Conservation (phyloP, 2,797 vertebrate species). For the Cuculus canorus region DNA sequence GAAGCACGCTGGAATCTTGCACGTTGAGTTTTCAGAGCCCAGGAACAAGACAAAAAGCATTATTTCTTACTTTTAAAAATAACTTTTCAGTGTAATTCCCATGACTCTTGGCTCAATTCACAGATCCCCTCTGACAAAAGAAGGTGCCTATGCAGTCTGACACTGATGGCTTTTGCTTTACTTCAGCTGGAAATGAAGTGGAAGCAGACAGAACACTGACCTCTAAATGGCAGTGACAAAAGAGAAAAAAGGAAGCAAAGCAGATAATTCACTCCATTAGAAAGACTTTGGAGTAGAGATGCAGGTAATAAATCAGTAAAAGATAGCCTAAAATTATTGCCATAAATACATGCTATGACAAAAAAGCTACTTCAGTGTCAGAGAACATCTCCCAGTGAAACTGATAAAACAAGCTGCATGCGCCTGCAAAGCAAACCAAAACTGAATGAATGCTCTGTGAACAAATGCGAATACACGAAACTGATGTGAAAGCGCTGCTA, state of each 20-base stretch:
- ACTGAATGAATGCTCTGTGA: background rate
- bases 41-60: background rate
- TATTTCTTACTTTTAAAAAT: background rate
- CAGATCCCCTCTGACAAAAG: background rate
- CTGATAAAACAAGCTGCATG: background rate
- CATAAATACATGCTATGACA: background rate
- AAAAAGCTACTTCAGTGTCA: background rate
- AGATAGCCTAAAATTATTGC: background rate
- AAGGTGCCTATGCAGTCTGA: background rate
- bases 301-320: background rate
- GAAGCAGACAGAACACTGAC: slow-evolving; percentile 28
- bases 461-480: background rate
- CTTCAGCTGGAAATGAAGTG: background rate
- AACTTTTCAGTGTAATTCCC: background rate
- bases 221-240: background rate
- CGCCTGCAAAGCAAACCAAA: background rate
- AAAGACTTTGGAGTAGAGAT: background rate
- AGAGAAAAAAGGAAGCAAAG: background rate
- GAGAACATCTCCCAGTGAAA: background rate
- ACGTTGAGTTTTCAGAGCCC: background rate
- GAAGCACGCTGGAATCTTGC: fast-evolving
- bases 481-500: background rate
- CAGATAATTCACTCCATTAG: background rate
- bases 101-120: background rate
- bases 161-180: background rate